These are phyloP conservation scores for Pachliopta kotzebuea DNA, from an alignment of 2,888 invertebrate genomes.

Conservation along the genomic window DNA sequence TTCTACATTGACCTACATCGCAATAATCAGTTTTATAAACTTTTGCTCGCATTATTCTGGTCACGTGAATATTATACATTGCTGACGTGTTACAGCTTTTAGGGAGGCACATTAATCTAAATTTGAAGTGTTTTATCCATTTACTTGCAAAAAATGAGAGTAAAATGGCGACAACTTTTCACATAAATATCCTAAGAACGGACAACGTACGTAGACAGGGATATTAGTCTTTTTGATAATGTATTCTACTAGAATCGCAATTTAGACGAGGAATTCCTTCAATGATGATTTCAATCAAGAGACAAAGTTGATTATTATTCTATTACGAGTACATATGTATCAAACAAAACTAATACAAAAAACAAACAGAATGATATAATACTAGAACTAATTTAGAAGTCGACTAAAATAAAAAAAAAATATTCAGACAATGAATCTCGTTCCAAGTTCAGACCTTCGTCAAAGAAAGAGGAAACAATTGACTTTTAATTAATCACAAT, in stretches of 20 bases:
- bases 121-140: conserved; percentile 11
- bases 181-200: conserved; percentile 4
- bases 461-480: neutral
- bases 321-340: too few relatives aligned
- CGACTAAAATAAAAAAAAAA: neutral
- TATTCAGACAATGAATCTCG: neutral
- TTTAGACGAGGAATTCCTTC: too few relatives aligned
- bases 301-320: too few relatives aligned
- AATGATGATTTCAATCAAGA: too few relatives aligned
- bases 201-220: neutral
- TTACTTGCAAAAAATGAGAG: neutral
- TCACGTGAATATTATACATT: conserved; percentile 17
- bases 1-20: neutral
- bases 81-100: conserved; percentile 13
- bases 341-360: too few relatives aligned
- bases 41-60: conserved; percentile 5
- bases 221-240: neutral
- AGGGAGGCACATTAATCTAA: conserved; percentile 16
- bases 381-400: neutral
- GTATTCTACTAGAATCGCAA: too few relatives aligned
- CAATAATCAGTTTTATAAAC: neutral
- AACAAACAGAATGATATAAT: neutral
- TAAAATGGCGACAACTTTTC: conserved; percentile 1
- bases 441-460: neutral
- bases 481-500: neutral